Base-by-base conservation (phyloP, 2,888 invertebrate species). In the Apotomis capreana region DNA sequence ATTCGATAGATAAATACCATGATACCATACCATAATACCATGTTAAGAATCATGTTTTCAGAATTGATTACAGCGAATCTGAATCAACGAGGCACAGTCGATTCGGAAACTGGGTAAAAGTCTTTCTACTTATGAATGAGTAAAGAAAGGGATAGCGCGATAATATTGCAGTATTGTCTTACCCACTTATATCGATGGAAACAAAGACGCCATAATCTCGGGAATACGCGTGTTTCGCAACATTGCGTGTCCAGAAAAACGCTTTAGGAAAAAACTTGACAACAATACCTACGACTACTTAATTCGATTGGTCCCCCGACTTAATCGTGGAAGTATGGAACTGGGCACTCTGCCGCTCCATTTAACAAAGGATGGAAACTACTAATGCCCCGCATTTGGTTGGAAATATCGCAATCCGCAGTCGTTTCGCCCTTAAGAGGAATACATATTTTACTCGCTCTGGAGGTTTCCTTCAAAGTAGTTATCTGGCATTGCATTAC, bases 331-430 rank as follows among this genome's bases (percentile, higher is more conserved):
- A 71, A 68, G 72, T 72, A 72, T 63, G 63, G 59, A 63, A 59
- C 75, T 72, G 74, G 73, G 76, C 76, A 70, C 77, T 78, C 78
- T 76, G 75, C 78, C 76, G 75, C 76, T 79, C 81, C 80, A 82
- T 83, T 83, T 82, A 72, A 59, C 57, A 65, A 72, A 62, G 74
- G 74, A 67, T 74, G 79, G 79, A 80, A 80, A 74, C 64, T 74
- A 72, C 78, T 79, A 80, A 82, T 81, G 76, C 75, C 63, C 52
- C 67, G 52, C 46, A 59, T 68, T 58, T 72, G 63, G 68, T 59
- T 36, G 13, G 63, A 10, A 72, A 63, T 59, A 63, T 51, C 59
- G 49, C 40, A 40, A 54, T 54, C 26, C 65, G 60, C 4, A 54
- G 46, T 54, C 59, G 54, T 67, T 65, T 71, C 26, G 26, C 55